Conservation (phyloP, 2,797 vertebrate genomes). For the Echeneis naucrates region DNA sequence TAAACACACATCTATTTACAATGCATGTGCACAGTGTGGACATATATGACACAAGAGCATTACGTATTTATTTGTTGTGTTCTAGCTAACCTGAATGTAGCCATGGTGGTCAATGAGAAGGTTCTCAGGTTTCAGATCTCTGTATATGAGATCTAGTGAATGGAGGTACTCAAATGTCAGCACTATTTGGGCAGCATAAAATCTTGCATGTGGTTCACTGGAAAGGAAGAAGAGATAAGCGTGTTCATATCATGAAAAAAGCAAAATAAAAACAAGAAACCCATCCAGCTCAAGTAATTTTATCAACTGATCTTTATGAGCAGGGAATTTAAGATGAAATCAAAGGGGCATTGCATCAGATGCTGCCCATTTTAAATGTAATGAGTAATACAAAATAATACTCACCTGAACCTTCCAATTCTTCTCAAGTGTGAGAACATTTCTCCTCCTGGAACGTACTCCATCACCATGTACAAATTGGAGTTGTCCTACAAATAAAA, state of each 20-base stretch:
- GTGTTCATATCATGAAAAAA: background rate
- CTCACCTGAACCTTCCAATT: conserved; percentile 98
- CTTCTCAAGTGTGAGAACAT: conserved; percentile 99
- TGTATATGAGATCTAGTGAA: conserved; percentile 99
- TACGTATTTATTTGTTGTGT: background rate
- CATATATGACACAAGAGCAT: background rate
- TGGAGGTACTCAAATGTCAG: conserved; percentile 99
- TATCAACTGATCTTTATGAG: background rate
- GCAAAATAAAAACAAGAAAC: too few species aligned
- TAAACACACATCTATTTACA: background rate
- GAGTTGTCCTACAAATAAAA: conserved; percentile 92
- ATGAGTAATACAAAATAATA: background rate
- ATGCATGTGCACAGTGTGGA: background rate
- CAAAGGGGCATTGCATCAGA: background rate
- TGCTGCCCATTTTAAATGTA: background rate
- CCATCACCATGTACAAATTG: conserved; percentile 99
- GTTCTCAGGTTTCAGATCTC: conserved; percentile 99
- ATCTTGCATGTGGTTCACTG: conserved; percentile 98
- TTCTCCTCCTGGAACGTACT: conserved; percentile 98
- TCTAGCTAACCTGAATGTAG: conserved; percentile 93
- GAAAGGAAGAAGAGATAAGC: background rate
- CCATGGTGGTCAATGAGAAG: conserved; percentile 99
- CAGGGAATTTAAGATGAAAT: background rate
- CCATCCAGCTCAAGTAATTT: background rate
- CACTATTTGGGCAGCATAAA: conserved; percentile 99